Base-by-base conservation (phyloP, 1,140 invertebrate genomes). In the Acromyrmex heyeri region DNA sequence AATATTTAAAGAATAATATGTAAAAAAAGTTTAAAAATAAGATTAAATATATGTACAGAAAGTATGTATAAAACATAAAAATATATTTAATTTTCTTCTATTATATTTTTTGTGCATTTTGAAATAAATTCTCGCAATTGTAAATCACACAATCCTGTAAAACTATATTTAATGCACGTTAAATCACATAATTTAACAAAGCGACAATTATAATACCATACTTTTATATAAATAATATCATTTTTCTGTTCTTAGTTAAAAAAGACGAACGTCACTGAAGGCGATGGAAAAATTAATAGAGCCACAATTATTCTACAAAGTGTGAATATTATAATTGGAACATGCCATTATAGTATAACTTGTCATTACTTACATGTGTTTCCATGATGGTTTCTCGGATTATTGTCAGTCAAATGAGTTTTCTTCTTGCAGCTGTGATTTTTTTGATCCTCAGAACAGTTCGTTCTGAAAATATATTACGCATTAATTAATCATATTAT, bases 401-500 rank as follows among this genome's bases (percentile, higher is more conserved):
- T 61, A 73, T 61, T 30, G 65, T 44, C 55, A 24, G 79, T 50
- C 38, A 2, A 69, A 21, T 48, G 59, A 16, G 14, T 82, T 61
- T 44, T 48, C 67, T 38, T 72, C 24, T 48, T 18, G 16, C 10
- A 55, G n/a, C 30, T 57, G 30, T 30, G 30, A n/a, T 69, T 59
- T 16, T 50, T 82, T 18, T 16, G 67, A 73, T 12, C 21, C 55
- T 82, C 55, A 72, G 24, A 48, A 48, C 24, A n/a, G 14, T 59
- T 3, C 12, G 55, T 30, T 82, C 67, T 82, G 67, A 59, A 44
- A 82, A 82, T 34, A 82, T 48, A 82, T 82, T 27, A 14, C 24
- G 55, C 14, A n/a, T 61, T 82, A 82, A 82, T 73, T 61, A 82
- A 48, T 82, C 38, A 16, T 73, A 57, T 73, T 18, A 10, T 30